A percentile compares a stretch with the other conserved stretches of the same genome.
Evolutionary conservation across 2,113 vertebrate species (phyloP).

Genomic region (Mormoops blainvillei): DNA sequence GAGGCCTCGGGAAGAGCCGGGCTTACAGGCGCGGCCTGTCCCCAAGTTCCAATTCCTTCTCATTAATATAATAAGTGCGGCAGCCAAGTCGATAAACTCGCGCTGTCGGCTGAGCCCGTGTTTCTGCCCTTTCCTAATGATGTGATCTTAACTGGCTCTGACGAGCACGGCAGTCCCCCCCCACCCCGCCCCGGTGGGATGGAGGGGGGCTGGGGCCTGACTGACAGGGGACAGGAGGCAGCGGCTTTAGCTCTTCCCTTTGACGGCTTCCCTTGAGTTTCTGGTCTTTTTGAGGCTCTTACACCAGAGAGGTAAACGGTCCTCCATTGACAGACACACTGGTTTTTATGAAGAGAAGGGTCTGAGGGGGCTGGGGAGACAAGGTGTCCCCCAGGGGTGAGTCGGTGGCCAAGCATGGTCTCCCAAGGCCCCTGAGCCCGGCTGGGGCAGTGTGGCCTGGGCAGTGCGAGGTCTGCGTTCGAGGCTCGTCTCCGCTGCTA

Average conservation of each 20-base stretch:
- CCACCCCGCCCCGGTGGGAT: neutral
- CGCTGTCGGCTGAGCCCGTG: constrained; percentile 59
- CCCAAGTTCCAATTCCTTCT: constrained; percentile 76
- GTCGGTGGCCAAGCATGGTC: accelerated
- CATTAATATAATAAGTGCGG: constrained; percentile 82
- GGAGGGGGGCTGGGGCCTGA: neutral
- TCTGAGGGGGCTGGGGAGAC: accelerated
- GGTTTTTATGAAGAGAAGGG: neutral
- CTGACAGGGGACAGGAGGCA: constrained; percentile 8
- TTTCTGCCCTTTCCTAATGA: constrained; percentile 65
- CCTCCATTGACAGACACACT: neutral
- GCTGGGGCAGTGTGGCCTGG: accelerated
- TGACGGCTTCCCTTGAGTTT: neutral
- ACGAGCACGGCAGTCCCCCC: constrained; percentile 11
- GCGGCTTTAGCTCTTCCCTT: neutral
- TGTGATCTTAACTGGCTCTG: constrained; percentile 67
- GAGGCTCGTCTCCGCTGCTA: neutral
- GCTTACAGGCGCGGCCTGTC: neutral
- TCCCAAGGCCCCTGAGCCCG: accelerated
- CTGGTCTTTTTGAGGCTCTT: neutral
- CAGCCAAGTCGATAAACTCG: constrained; percentile 73
- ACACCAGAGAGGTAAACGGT: neutral
- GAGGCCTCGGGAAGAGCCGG: neutral
- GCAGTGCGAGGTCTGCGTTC: accelerated
- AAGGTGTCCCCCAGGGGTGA: neutral